Conservation (phyloP, 2,888 invertebrate species). For the Pelosia muscerda region DNA sequence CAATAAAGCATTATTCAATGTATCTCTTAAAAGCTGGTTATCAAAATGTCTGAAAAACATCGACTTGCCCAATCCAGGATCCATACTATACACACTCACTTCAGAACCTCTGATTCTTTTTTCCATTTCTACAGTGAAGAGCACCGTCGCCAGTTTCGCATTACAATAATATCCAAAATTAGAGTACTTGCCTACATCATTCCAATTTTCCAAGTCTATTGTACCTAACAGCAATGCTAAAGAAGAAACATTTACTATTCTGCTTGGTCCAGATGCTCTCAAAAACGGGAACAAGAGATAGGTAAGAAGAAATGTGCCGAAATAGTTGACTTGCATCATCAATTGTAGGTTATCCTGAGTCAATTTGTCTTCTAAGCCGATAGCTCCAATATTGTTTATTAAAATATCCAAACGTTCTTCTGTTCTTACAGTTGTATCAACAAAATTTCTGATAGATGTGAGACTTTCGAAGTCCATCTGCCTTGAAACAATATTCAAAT, state of each 20-base stretch:
- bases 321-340: conserved; percentile 87
- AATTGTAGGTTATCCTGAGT: conserved; percentile 88
- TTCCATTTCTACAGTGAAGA: conserved; percentile 85
- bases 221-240: conserved; percentile 89
- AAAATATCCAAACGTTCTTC: conserved; percentile 82
- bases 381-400: conserved; percentile 83
- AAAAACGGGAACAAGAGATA: conserved; percentile 69
- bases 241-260: conserved; percentile 71
- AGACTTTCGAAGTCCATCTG: conserved; percentile 84
- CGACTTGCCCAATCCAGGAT: conserved; percentile 93
- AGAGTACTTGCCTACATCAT: conserved; percentile 88
- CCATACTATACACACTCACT: conserved; percentile 92
- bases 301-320: conserved; percentile 71
- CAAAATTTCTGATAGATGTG: conserved; percentile 86
- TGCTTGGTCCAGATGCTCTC: conserved; percentile 68
- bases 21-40: conserved; percentile 46
- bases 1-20: conserved; percentile 57
- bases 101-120: conserved; percentile 74
- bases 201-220: conserved; percentile 90
- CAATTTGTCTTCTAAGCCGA: conserved; percentile 71
- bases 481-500: conserved; percentile 61
- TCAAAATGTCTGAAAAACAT: conserved; percentile 89
- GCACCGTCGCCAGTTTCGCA: conserved; percentile 67
- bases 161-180: conserved; percentile 87
- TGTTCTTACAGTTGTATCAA: conserved; percentile 77